Evolutionary conservation across 2,888 invertebrate genomes (phyloP).

Genomic region (Drosophila anceps): DNA sequence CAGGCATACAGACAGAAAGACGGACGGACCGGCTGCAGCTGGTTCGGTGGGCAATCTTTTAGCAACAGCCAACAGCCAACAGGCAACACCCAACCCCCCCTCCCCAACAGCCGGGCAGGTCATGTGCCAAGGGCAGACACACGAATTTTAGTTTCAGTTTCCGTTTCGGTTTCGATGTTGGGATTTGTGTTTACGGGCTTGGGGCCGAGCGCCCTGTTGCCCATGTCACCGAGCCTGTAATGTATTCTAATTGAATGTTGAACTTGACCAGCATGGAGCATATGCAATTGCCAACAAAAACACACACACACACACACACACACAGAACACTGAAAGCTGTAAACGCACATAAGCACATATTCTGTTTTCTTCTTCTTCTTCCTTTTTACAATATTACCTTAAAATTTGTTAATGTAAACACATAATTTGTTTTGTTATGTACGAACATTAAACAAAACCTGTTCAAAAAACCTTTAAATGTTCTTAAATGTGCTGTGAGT

Average conservation of each 20-base stretch:
- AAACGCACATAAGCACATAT: not conserved
- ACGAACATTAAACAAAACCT: not conserved
- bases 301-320: not conserved
- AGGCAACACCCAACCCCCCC: not conserved
- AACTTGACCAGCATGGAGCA: conserved; percentile 69
- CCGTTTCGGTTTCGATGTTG: conserved; percentile 30
- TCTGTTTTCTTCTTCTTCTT: not conserved
- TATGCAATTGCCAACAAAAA: conserved; percentile 41
- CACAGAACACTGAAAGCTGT: not conserved
- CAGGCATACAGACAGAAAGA: not conserved
- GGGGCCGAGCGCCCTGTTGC: conserved; percentile 6
- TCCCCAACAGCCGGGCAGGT: conserved; percentile 26
- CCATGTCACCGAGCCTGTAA: conserved; percentile 76
- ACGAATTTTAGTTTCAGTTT: conserved; percentile 32
- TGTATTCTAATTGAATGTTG: conserved; percentile 81
- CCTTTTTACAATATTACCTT: conserved; percentile 3
- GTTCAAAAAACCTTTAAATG: not conserved
- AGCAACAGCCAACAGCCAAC: conserved; percentile 1
- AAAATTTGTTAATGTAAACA: conserved; percentile 1
- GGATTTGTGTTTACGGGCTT: conserved; percentile 27
- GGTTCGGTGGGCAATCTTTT: conserved; percentile 27
- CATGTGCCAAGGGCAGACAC: conserved; percentile 54
- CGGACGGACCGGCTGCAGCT: conserved; percentile 12
- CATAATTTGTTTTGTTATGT: not conserved
- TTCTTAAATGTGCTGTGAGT: not conserved